Percentiles rank a stretch among this genome's conserved stretches.
Conservation (phyloP, 2,113 vertebrate genomes). For the Dipodomys merriami region DNA sequence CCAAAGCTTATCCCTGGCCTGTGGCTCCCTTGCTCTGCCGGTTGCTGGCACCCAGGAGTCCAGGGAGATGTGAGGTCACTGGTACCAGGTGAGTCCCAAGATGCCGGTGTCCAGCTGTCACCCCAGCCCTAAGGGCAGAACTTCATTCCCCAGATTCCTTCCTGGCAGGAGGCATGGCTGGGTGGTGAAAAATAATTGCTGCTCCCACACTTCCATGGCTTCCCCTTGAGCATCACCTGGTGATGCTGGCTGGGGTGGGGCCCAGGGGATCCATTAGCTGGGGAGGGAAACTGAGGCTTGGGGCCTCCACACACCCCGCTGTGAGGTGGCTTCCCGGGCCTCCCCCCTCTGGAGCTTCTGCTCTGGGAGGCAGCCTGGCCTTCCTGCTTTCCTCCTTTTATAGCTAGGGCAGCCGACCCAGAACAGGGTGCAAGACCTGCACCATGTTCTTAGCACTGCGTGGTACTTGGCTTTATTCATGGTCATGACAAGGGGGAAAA, state of each 20-base stretch:
- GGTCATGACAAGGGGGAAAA: not conserved
- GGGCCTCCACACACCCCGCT: not conserved
- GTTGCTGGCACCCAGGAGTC: not conserved
- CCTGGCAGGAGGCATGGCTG: not conserved
- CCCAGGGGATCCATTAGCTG: not conserved
- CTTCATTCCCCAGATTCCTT: constrained; percentile 43
- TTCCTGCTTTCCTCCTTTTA: not conserved
- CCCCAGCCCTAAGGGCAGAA: not conserved
- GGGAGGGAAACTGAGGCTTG: constrained; percentile 34
- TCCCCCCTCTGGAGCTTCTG: not conserved
- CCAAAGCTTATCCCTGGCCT: not conserved
- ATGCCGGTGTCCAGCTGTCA: not conserved
- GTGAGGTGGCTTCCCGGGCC: not conserved
- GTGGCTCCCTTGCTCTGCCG: not conserved
- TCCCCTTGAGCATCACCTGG: not conserved
- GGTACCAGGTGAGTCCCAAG: not conserved
- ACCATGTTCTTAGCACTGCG: not conserved
- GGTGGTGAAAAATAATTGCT: constrained; percentile 42
- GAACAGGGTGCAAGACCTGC: not conserved
- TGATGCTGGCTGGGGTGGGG: not conserved
- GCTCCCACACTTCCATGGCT: not conserved
- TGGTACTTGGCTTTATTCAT: not conserved
- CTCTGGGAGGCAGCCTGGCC: rapidly evolving
- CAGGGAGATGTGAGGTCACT: too few species aligned
- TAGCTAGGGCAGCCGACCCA: not conserved